Conservation (phyloP, 1,140 invertebrate genomes). For the Bombus soroeensis region DNA sequence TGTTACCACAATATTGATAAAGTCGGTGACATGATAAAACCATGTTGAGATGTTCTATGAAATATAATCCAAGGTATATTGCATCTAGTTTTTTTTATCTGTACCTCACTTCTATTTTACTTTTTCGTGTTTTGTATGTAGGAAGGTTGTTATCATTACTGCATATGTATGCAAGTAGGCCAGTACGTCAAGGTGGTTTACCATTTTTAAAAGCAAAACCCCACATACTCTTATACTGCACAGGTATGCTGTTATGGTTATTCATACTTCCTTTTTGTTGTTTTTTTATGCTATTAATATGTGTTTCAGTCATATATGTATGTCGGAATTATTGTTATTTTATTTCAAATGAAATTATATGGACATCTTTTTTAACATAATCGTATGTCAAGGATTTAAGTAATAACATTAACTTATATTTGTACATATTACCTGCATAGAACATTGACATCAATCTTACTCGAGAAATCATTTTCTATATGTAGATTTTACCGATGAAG, state of each 20-base stretch:
- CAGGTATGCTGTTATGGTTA: neutral
- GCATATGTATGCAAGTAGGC: neutral
- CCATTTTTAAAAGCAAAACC: neutral
- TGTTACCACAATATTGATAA: neutral
- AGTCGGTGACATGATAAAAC: neutral
- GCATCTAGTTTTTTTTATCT: neutral
- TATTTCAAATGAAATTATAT: neutral
- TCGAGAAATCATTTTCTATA: constrained; percentile 5
- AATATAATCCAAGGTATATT: neutral
- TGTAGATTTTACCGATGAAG: constrained; percentile 12
- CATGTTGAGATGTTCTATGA: neutral
- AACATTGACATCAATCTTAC: constrained; percentile 31
- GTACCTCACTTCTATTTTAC: neutral
- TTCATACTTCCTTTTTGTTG: neutral
- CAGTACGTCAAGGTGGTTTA: constrained; percentile 2
- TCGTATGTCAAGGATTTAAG: neutral
- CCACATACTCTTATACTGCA: neutral
- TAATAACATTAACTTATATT: neutral
- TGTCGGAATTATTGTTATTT: neutral
- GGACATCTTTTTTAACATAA: neutral
- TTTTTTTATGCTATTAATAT: neutral
- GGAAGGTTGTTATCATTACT: neutral
- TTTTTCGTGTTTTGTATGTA: neutral
- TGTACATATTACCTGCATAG: neutral
- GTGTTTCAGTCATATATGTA: neutral